Evolutionary conservation across 2,888 invertebrate genomes (phyloP), one percentile per base, ranked within the genome.

Genomic region (Zygaena filipendulae): DNA sequence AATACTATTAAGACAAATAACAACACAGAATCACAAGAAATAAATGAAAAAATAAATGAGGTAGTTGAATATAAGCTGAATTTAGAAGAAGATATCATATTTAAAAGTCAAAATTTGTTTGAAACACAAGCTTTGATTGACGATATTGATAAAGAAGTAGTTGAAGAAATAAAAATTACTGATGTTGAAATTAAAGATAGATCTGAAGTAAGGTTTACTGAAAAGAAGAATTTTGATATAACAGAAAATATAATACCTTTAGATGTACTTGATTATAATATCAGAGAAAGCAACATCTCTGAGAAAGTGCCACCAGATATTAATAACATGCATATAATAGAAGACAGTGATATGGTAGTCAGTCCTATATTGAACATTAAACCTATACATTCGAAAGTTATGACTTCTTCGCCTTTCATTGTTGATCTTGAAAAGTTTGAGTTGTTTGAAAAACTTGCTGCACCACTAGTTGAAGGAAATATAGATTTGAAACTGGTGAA

Each of bases 341-440:
- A n/a, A n/a, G n/a, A n/a, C n/a, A n/a, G n/a, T n/a, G n/a, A n/a
- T n/a, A n/a, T n/a, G n/a, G n/a, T n/a, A n/a, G n/a, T n/a, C 16
- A 74, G 70, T 38, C 66, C 67, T 19, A 43, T 71, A 25, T 45
- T 70, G 5, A 43, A 36, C n/a, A 50, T 43, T 33, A 35, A 39
- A 9, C 29, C 41, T 2, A 32, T 32, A 16, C n/a, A n/a, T n/a
- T n/a, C n/a, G n/a, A n/a, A n/a, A n/a, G n/a, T n/a, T n/a, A n/a
- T n/a, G n/a, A n/a, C n/a, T n/a, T n/a, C n/a, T n/a, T n/a, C n/a
- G n/a, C n/a, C n/a, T n/a, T n/a, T n/a, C n/a, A n/a, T n/a, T n/a
- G n/a, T n/a, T n/a, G n/a, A n/a, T n/a, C 38, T 75, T 11, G 59
- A 68, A 18, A 35, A 41, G 7, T 79, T 75, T 56, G 77, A 77